Conservation (phyloP, 2,888 invertebrate species). For the Scotopteryx bipunctaria region DNA sequence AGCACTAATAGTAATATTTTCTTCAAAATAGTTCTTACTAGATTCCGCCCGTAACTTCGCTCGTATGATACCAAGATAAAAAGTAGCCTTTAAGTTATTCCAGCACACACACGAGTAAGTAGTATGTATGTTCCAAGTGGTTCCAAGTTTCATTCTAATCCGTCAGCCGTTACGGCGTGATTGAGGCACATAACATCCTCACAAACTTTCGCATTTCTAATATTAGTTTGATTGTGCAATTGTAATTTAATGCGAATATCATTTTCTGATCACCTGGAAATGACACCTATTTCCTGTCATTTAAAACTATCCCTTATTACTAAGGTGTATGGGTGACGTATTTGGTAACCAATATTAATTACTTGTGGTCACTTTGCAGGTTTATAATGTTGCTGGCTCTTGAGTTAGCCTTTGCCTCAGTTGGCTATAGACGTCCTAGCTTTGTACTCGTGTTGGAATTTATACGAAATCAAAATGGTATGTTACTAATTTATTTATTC, state of each 20-base stretch:
- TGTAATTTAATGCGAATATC: constrained; percentile 2
- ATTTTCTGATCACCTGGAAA: constrained; percentile 9
- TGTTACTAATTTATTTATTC: too few relatives aligned
- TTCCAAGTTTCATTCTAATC: too few relatives aligned
- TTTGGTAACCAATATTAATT: constrained; percentile 6
- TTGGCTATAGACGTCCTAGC: constrained; percentile 8
- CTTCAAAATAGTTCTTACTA: too few relatives aligned
- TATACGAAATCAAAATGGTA: constrained; percentile 20
- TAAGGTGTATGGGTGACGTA: constrained; percentile 1
- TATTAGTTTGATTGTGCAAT: not conserved
- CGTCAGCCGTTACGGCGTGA: too few relatives aligned
- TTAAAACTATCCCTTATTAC: constrained; percentile 7
- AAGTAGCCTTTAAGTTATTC: too few relatives aligned
- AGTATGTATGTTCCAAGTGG: too few relatives aligned
- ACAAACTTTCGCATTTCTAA: not conserved
- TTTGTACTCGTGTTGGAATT: constrained; percentile 6
- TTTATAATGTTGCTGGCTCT: constrained; percentile 19
- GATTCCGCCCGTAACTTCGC: too few relatives aligned
- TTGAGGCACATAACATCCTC: too few relatives aligned
- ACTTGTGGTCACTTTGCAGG: constrained; percentile 27
- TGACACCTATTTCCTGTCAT: constrained; percentile 1
- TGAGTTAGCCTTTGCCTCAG: constrained; percentile 15
- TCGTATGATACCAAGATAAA: too few relatives aligned
- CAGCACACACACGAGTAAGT: too few relatives aligned
- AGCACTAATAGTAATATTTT: too few relatives aligned